Evolutionary conservation across 2,113 vertebrate genomes (phyloP).

Genomic region (Emydura subglobosa): DNA sequence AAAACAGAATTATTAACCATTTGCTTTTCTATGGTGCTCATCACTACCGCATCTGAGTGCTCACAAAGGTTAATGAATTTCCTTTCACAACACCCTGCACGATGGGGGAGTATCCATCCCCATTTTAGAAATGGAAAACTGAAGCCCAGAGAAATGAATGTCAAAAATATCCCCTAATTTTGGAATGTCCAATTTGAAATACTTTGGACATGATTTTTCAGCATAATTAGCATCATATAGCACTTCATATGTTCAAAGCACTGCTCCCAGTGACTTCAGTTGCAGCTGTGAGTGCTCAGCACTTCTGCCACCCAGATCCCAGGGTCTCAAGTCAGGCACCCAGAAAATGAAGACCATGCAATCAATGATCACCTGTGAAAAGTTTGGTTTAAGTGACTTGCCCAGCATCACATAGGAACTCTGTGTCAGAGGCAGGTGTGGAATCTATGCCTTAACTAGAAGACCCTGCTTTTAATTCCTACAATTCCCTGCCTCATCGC

Average conservation of each 20-base stretch:
- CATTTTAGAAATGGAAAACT: not conserved
- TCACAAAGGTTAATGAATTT: too few species aligned
- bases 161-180: not conserved
- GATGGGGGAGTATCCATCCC: too few species aligned
- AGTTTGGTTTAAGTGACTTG: not conserved
- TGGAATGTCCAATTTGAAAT: not conserved
- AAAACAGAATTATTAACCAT: too few species aligned
- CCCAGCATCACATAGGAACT: not conserved
- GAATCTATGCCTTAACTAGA: not conserved
- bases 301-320: not conserved
- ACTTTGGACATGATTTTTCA: not conserved
- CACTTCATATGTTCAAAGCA: not conserved
- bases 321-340: not conserved
- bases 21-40: too few species aligned
- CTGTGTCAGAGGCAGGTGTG: not conserved
- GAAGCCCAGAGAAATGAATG: not conserved
- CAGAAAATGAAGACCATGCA: not conserved
- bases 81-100: not conserved
- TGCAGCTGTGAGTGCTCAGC: not conserved
- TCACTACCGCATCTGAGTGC: too few species aligned
- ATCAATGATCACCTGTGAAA: not conserved
- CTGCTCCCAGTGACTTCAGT: not conserved
- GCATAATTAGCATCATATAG: not conserved
- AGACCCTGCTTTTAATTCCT: not conserved
- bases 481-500: not conserved